Evolutionary conservation across 2,888 invertebrate genomes (phyloP).

Genomic region (Parthenolecanium corni): DNA sequence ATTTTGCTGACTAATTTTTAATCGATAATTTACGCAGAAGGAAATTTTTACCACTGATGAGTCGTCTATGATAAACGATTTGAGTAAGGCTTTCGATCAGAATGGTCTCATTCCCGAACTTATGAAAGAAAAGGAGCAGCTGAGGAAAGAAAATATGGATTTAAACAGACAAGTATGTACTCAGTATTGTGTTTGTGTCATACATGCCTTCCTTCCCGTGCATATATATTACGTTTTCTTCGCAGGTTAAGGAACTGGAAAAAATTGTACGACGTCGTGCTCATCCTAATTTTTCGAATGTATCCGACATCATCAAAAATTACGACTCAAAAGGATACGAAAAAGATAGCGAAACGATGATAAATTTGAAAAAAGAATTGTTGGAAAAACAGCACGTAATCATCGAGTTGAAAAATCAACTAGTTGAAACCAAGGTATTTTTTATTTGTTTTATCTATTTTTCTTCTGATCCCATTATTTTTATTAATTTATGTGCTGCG

Average conservation of each 20-base stretch:
- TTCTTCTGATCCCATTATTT: too few relatives aligned
- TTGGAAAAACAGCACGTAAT: conserved; percentile 19
- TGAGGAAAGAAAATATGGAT: conserved; percentile 17
- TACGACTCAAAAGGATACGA: conserved; percentile 5
- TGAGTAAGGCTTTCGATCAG: conserved; percentile 7
- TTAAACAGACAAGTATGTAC: conserved; percentile 22
- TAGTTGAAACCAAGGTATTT: conserved; percentile 11
- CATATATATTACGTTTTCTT: not conserved
- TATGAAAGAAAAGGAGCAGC: conserved; percentile 20
- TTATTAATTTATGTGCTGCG: too few relatives aligned
- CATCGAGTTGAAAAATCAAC: conserved; percentile 21
- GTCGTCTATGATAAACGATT: conserved; percentile 19
- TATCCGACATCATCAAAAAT: conserved; percentile 13
- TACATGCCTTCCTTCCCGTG: too few relatives aligned
- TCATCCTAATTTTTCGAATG: conserved; percentile 20
- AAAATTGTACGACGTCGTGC: conserved; percentile 22
- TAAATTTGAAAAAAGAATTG: conserved; percentile 22
- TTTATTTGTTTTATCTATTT: not conserved
- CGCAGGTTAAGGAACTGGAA: conserved; percentile 26
- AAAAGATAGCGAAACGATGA: conserved; percentile 15
- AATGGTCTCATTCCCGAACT: conserved; percentile 15
- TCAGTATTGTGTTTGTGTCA: not conserved
- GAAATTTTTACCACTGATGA: conserved; percentile 22
- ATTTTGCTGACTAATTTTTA: too few relatives aligned
- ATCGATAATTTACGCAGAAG: not conserved